Conservation (phyloP, 2,797 vertebrate genomes). For the Orientallactaga sibirica region DNA sequence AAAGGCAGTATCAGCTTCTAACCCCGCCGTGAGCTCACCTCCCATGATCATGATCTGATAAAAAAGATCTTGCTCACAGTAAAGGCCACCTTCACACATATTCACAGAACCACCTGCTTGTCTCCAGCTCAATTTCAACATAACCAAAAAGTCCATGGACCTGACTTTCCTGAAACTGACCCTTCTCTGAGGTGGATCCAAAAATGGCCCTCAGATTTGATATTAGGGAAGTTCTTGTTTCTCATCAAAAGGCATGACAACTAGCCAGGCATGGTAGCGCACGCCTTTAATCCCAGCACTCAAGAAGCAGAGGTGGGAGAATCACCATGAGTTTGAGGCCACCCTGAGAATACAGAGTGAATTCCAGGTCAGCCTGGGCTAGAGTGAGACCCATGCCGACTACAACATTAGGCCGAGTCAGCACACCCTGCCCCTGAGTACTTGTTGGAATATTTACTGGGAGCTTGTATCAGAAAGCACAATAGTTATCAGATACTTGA, state of each 20-base stretch:
- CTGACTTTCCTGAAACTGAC: background rate
- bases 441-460: background rate
- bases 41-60: background rate
- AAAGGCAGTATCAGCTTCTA: slow-evolving; percentile 26
- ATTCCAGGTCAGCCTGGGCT: too few relatives aligned
- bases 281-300: too few relatives aligned
- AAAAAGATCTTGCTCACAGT: background rate
- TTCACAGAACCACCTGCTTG: background rate
- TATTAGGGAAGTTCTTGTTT: background rate
- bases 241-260: background rate
- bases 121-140: background rate
- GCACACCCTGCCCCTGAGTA: background rate
- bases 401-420: background rate
- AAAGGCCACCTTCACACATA: background rate
- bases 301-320: too few relatives aligned
- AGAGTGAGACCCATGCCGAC: too few relatives aligned
- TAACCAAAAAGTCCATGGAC: background rate
- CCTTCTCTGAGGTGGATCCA: background rate
- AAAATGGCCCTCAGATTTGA: background rate
- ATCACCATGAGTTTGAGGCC: too few relatives aligned
- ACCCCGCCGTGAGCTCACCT: background rate
- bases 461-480: background rate
- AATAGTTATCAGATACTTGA: background rate
- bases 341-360: too few relatives aligned
- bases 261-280: too few relatives aligned